phyloP scores from a whole-genome alignment of 2,797 vertebrate species.

The Semaprochilodus insignis region DNA sequence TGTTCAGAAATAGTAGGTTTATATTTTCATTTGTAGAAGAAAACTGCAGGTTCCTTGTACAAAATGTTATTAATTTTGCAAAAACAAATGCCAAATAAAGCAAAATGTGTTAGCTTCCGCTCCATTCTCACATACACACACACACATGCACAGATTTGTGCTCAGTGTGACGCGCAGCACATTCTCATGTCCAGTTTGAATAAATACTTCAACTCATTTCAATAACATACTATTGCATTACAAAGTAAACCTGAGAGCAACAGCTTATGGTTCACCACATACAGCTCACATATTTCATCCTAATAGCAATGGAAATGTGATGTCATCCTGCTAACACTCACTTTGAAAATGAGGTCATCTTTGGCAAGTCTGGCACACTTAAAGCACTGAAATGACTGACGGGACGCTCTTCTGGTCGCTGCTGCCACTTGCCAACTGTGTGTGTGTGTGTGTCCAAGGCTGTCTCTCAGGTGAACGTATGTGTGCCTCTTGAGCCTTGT shows the following conservation, averaged over 20 bases:
- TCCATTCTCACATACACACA: no score
- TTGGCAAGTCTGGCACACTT: constrained; percentile 36
- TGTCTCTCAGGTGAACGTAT: constrained; percentile 57
- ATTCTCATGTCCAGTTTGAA: not conserved
- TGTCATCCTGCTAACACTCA: constrained; percentile 39
- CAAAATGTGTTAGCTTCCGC: no score
- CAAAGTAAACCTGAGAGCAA: not conserved
- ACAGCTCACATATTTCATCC: constrained; percentile 23
- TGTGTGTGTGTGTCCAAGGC: constrained; percentile 56
- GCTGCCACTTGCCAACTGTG: constrained; percentile 62
- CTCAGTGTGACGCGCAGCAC: not conserved
- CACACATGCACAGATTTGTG: not conserved
- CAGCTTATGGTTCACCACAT: not conserved
- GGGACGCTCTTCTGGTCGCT: constrained; percentile 48
- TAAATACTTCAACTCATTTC: not conserved
- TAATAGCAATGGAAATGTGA: constrained; percentile 51
- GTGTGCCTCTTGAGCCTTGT: constrained; percentile 44
- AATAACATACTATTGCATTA: not conserved
- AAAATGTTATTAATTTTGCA: no score
- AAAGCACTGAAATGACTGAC: constrained; percentile 51
- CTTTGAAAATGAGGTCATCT: constrained; percentile 55
- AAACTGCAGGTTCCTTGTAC: no score
- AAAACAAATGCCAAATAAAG: no score
- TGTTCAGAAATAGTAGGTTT: no score
- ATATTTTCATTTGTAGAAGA: no score